Percentiles rank a stretch among this genome's conserved stretches.
Conservation (phyloP, 2,797 vertebrate genomes). For the Gobio occitaniae region DNA sequence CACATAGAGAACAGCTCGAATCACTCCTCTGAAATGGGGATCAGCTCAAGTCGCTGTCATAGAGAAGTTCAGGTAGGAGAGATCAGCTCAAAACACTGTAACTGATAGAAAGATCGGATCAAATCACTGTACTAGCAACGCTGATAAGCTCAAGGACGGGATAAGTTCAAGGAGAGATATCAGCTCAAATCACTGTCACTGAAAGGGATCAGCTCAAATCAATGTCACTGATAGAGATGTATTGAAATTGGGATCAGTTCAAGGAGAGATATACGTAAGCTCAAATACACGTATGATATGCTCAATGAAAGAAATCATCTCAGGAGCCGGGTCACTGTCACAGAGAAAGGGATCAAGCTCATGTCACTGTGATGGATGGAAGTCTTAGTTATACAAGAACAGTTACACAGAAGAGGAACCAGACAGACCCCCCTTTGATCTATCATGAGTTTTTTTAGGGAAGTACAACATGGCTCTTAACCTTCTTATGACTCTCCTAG, state of each 20-base stretch:
- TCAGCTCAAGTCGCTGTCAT: background rate
- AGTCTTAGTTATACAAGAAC: background rate
- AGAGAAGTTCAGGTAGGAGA: background rate
- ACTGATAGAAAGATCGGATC: background rate
- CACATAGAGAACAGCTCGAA: background rate
- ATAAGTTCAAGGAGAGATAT: background rate
- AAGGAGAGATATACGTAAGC: background rate
- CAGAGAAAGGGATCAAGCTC: background rate
- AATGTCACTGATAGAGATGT: background rate
- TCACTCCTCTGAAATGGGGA: background rate
- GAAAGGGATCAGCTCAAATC: background rate
- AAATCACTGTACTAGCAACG: background rate
- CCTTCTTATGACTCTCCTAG: constrained; percentile 36
- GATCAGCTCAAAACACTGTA: background rate
- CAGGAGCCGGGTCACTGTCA: background rate
- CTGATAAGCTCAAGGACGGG: background rate
- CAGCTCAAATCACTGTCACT: background rate
- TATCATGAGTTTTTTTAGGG: constrained; percentile 11
- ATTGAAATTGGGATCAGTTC: background rate
- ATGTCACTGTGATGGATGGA: background rate
- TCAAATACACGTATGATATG: background rate
- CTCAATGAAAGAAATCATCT: background rate
- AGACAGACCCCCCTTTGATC: constrained; percentile 34
- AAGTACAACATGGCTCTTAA: constrained; percentile 40
- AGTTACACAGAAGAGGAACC: background rate